Evolutionary conservation across 2,113 vertebrate species (phyloP).

Genomic region (Dicaeum eximium): DNA sequence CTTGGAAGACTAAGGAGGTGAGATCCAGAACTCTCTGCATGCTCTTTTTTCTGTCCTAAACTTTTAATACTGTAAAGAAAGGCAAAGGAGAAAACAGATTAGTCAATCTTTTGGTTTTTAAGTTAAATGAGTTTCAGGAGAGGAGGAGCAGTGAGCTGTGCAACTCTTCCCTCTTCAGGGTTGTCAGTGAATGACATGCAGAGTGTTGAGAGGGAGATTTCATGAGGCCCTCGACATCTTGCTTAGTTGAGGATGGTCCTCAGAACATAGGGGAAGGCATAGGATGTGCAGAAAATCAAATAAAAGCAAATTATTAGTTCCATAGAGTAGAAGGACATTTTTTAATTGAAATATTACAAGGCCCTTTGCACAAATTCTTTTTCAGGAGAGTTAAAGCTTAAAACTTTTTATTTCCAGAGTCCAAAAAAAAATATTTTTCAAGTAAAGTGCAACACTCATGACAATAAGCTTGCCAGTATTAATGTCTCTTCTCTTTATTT

Average conservation of each 20-base stretch:
- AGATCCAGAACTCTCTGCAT: background rate
- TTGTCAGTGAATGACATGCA: background rate
- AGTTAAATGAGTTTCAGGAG: background rate
- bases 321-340: background rate
- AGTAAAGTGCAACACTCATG: background rate
- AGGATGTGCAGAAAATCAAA: background rate
- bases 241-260: background rate
- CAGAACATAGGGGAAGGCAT: background rate
- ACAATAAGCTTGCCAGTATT: background rate
- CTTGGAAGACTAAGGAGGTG: background rate
- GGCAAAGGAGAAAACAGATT: background rate
- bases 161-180: conserved; percentile 11
- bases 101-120: background rate
- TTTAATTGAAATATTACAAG: background rate
- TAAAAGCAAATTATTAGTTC: background rate
- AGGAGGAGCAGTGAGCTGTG: background rate
- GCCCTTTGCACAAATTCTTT: background rate
- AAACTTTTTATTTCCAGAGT: background rate
- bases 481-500: background rate
- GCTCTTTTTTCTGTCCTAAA: background rate
- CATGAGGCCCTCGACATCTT: rapidly evolving
- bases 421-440: background rate
- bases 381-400: background rate
- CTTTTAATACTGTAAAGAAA: background rate
- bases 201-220: rapidly evolving